A percentile compares a stretch with the other conserved stretches of the same genome.
These are phyloP conservation scores for Dryobates pubescens DNA, from an alignment of 2,797 vertebrate genomes.

Conservation along the genomic window DNA sequence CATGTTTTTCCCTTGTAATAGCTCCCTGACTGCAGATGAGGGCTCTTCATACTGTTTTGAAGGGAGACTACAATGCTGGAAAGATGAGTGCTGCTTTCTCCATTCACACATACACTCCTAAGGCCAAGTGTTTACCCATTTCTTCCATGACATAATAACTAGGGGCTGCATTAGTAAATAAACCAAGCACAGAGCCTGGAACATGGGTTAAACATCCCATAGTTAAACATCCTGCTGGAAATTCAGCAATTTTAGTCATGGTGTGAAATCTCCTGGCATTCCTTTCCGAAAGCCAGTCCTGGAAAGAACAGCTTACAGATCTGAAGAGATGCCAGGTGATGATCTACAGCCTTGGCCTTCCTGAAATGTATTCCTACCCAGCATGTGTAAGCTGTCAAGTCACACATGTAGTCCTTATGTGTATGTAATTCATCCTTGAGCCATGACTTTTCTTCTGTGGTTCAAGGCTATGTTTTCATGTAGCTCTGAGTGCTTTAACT, in stretches of 20 bases:
- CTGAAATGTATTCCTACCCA: conserved; percentile 38
- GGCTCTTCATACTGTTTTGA: not conserved
- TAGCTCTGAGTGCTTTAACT: not conserved
- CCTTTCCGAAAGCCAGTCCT: conserved; percentile 28
- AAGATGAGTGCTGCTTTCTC: not conserved
- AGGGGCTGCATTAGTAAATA: conserved; percentile 18
- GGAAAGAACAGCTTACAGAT: not conserved
- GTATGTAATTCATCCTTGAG: conserved; percentile 54
- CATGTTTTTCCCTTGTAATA: not conserved
- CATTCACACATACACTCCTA: not conserved
- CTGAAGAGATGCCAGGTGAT: conserved; percentile 11
- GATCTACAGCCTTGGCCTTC: conserved; percentile 15
- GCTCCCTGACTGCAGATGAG: not conserved
- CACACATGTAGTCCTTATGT: not conserved
- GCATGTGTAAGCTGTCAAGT: conserved; percentile 40
- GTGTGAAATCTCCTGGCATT: conserved; percentile 27
- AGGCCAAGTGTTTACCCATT: not conserved
- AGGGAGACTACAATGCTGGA: not conserved
- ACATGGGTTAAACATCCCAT: not conserved
- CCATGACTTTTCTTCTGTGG: conserved; percentile 46
- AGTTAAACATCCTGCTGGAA: not conserved
- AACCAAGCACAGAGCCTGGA: not conserved
- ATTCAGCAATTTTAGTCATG: conserved; percentile 52
- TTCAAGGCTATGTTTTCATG: not conserved
- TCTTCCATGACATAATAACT: not conserved